Evolutionary conservation across 2,888 invertebrate species (phyloP), one percentile per base, ranked within the genome.

Genomic region (Pheosia gnoma): DNA sequence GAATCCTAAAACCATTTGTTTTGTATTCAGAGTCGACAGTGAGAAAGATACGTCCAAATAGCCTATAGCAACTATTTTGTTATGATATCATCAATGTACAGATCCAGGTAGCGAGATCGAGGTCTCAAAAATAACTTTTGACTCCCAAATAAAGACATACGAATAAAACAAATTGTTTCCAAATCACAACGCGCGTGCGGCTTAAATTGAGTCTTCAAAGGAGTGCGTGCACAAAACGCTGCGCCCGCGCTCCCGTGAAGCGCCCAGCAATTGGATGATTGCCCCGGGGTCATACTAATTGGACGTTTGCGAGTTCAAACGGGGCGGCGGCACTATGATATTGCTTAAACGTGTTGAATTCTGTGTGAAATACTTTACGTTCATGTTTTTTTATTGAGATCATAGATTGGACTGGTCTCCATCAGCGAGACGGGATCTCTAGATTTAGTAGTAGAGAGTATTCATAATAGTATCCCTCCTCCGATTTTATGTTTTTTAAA

Each of bases 201-300:
- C 11, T 45, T 13, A 57, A 57, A 57, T 57, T 57, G 45, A 57
- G 43, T 25, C 57, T 45, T 45, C 57, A 43, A 57, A 57, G 36
- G 45, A 54, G 11, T 57, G 57, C 57, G 57, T 39, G 57, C 41
- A 57, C 45, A 36, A 45, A 36, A 13, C 55, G 6, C 11, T 57
- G 57, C 57, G 43, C 45, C 41, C 57, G 57, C 57, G 57, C 57
- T 45, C 57, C 45, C 43, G 41, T 45, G 10, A 45, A 57, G 25
- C 45, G 25, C 45, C 45, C 45, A 36, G 25, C 57, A 57, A 81
- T 81, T 82, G 79, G 71, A 81, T 78, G 75, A 83, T 77, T 78
- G 75, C 65, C 61, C 61, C 67, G 73, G 75, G 82, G 78, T 78
- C 79, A 66, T 65, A 66, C 70, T 79, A 81, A 80, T 82, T 79